Base-by-base conservation (phyloP, 1,140 invertebrate genomes). In the Drosophila gunungcola region DNA sequence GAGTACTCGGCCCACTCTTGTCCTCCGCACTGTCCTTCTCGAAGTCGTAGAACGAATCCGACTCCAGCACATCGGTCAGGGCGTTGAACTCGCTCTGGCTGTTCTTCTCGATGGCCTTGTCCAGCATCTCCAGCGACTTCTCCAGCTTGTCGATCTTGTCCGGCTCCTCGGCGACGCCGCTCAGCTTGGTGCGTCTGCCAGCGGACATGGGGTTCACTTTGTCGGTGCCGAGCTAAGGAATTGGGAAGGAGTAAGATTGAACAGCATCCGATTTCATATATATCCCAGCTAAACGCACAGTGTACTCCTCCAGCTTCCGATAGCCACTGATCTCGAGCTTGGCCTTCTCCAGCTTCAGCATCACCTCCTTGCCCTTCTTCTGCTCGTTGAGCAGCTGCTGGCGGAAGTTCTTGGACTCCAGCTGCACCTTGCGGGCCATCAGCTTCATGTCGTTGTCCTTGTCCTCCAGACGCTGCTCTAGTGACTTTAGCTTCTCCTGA, bases 371-470 rank as follows among this genome's bases (percentile, higher is more conserved):
- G 52, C 95, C 94, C 69, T 96, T 96, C 34, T 93, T 92, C 36
- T 95, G 94, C 92, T 97, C 96, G 0, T 91, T 75, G 29, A 95
- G 94, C 13, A 96, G 86, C 83, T 96, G 95, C 72, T 96, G 95
- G 63, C 94, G 95, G 56, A 94, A 94, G 73, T 95, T 96, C 92
- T 96, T 97, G 11, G 93, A 93, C 92, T 96, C 96, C 41, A 97
- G 83, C 32, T 94, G 93, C 10, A 96, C 88, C 75, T 95, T 95
- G 51, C 95, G 94, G 38, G 95, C 95, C 51, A 96, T 92, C 12
- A 93, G 93, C 92, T 94, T 95, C 73, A 96, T 95, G 38, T 95
- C 95, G 49, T 95, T 94, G 46, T 95, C 95, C 78, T 96, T 95
- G 39, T 95, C 94, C 58, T 94, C 92, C 11, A 96, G 93, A 69